phyloP scores from a whole-genome alignment of 2,888 invertebrate genomes.

The Nowickia ferox region DNA sequence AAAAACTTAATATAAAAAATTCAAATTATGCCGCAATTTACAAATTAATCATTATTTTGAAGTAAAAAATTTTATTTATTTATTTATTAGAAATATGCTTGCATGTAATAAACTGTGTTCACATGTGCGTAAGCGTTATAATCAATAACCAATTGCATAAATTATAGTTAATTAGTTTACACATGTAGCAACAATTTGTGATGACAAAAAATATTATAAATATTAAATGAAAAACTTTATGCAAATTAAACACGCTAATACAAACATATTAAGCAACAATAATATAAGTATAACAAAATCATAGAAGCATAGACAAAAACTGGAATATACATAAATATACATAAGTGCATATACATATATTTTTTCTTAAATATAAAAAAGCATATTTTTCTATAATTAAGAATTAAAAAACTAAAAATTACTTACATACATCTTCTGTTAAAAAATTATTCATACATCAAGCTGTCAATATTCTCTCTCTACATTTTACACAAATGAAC shows the following conservation, averaged over 20 bases:
- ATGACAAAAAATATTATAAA: slow-evolving; percentile 18
- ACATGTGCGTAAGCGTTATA: background rate
- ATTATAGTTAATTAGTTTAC: slow-evolving; percentile 42
- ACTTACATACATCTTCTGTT: too few relatives aligned
- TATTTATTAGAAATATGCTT: background rate
- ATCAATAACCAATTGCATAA: slow-evolving; percentile 37
- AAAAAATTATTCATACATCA: too few relatives aligned
- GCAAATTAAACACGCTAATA: slow-evolving; percentile 10
- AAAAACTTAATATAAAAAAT: background rate
- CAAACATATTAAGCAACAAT: background rate
- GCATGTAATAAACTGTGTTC: background rate
- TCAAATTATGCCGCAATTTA: background rate
- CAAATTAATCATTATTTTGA: background rate
- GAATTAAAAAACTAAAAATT: too few relatives aligned
- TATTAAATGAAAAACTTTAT: background rate
- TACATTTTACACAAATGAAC: too few relatives aligned
- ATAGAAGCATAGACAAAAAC: too few relatives aligned
- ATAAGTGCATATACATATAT: too few relatives aligned
- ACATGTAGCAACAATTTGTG: slow-evolving; percentile 1
- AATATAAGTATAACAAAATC: too few relatives aligned
- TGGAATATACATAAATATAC: too few relatives aligned
- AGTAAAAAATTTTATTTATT: background rate
- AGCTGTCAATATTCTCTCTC: too few relatives aligned
- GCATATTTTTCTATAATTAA: too few relatives aligned
- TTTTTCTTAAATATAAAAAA: too few relatives aligned